A percentile compares a stretch with the other conserved stretches of the same genome.
These are phyloP conservation scores for Salarias fasciatus DNA, from an alignment of 2,797 vertebrate genomes.

Conservation along the genomic window DNA sequence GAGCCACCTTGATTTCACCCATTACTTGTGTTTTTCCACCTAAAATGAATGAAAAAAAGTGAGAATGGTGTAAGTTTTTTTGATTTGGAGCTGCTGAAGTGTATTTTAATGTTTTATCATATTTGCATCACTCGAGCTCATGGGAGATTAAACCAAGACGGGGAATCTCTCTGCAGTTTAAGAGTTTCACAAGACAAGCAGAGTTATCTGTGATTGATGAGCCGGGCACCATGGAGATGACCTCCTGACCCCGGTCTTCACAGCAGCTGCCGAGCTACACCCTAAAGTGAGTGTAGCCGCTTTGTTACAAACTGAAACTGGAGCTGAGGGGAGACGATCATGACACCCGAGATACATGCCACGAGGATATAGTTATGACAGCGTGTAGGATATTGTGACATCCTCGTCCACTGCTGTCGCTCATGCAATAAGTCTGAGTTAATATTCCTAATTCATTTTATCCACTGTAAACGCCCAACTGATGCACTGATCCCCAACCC, in stretches of 20 bases:
- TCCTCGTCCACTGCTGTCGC: slow-evolving; percentile 6
- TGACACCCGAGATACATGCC: slow-evolving; percentile 64
- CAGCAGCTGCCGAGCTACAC: slow-evolving; percentile 34
- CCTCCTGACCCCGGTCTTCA: slow-evolving; percentile 36
- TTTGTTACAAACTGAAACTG: slow-evolving; percentile 70
- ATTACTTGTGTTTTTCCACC: slow-evolving; percentile 96
- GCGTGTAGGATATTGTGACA: slow-evolving; percentile 51
- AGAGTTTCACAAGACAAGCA: slow-evolving; percentile 5
- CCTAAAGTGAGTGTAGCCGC: slow-evolving; percentile 44
- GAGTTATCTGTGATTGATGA: slow-evolving; percentile 26
- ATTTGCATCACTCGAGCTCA: slow-evolving; percentile 7
- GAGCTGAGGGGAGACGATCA: slow-evolving; percentile 48
- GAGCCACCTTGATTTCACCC: slow-evolving; percentile 97
- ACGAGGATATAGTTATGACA: slow-evolving; percentile 58
- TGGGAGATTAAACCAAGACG: slow-evolving; percentile 25
- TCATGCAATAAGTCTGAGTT: slow-evolving; percentile 9
- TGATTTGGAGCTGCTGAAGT: neutral
- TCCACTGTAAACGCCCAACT: slow-evolving; percentile 9
- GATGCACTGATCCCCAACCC: no score
- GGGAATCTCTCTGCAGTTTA: slow-evolving; percentile 1
- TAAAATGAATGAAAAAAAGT: slow-evolving; percentile 47
- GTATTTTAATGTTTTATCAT: slow-evolving; percentile 39
- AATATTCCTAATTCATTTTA: slow-evolving; percentile 22
- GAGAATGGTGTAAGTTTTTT: no score
- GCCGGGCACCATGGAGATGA: slow-evolving; percentile 40